Base-by-base conservation (phyloP, 2,888 invertebrate genomes). In the Drosophila heteroneura region DNA sequence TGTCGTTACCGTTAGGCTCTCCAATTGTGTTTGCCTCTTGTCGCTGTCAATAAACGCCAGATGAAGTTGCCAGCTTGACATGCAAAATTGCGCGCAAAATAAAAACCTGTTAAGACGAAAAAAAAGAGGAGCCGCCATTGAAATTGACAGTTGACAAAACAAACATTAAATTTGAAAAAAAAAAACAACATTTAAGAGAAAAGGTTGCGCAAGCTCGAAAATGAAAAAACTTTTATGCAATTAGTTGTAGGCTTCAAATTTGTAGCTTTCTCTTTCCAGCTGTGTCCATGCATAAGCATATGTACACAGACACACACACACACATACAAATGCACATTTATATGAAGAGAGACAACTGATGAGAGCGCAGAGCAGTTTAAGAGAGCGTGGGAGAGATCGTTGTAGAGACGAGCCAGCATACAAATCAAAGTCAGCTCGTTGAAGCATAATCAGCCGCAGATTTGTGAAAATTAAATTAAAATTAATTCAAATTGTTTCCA, bases 1-100 rank as follows among this genome's bases (percentile, higher is more conserved):
- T 67, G 75, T 67, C 80, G 79, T 76, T 86, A 69, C 65, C 71
- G 69, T 63, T 76, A 53, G 70, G 67, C 59, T 65, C 59, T 65
- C 72, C 81, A 78, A 81, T 57, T 57, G 57, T 85, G 88, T 86
- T 87, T 89, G 86, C 73, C 77, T 79, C 87, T 87, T 89, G 85
- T 79, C 87, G 76, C 78, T 85, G 88, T 83, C 90, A 88, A 87
- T 85, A 83, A 88, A 74, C 75, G 79, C 68, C 74, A 85, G 89
- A 83, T 81, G 81, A 89, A 87, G 79, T 83, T 88, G 83, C 74
- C 78, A 83, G 71, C 85, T 81, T 88, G 86, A 72, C 72, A 74
- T 70, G 73, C 58, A 54, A 56, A 77, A 86, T 76, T 62, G 62
- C 44, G 59, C 59, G 56, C 32, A 33, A 19, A 54, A 54, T 26